Conservation (phyloP, 1,140 invertebrate genomes). For the Bathynomus jamesi region DNA sequence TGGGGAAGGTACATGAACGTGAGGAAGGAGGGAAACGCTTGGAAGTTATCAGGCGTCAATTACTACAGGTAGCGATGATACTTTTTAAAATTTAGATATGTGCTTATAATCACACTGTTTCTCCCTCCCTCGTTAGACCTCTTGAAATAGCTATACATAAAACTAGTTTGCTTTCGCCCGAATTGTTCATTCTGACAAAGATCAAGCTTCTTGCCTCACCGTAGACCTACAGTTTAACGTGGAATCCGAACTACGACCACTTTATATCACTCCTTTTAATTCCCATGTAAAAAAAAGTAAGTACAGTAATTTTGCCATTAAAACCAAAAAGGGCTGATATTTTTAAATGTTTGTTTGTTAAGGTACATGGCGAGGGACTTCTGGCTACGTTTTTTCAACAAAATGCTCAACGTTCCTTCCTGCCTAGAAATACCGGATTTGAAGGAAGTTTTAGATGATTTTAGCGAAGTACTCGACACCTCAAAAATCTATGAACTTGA, state of each 20-base stretch:
- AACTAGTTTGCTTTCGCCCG: no score
- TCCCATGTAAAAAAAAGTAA: no score
- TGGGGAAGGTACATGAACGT: conserved; percentile 83
- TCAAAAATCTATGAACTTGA: no score
- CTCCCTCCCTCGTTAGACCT: background rate
- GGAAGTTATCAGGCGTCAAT: conserved; percentile 19
- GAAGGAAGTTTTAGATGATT: no score
- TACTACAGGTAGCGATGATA: conserved; percentile 20
- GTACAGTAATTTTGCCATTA: no score
- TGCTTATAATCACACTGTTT: background rate
- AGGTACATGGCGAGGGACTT: conserved; percentile 36
- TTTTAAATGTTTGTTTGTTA: no score
- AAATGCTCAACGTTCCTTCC: conserved; percentile 37
- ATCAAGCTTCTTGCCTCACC: no score
- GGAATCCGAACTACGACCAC: no score
- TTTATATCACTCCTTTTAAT: background rate
- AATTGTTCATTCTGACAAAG: no score
- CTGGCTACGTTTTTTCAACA: conserved; percentile 38
- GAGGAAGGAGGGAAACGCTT: conserved; percentile 49
- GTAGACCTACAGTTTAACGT: no score
- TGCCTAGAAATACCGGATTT: conserved; percentile 35
- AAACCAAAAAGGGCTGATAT: no score
- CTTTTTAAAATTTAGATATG: background rate
- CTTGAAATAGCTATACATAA: background rate
- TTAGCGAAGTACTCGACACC: no score